Evolutionary conservation across 2,113 vertebrate genomes (phyloP).

Genomic region (Syngnathoides biaculeatus): DNA sequence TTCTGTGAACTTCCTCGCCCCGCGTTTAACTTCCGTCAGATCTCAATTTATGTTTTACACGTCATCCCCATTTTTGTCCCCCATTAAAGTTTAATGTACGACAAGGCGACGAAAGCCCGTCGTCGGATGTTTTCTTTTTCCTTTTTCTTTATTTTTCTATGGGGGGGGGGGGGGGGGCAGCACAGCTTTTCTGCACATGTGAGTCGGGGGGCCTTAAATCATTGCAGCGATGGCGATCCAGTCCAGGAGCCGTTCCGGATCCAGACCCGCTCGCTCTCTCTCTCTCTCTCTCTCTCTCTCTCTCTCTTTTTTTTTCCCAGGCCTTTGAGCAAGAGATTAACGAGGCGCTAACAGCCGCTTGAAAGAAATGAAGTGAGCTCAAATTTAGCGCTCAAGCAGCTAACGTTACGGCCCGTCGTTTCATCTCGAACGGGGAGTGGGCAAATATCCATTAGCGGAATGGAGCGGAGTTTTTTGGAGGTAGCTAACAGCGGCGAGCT

Average conservation of each 20-base stretch:
- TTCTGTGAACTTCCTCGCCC: neutral
- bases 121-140: slow-evolving; percentile 4
- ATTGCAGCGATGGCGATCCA: neutral
- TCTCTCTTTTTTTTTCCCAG: neutral
- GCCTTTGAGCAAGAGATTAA: slow-evolving; percentile 79
- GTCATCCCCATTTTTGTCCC: neutral
- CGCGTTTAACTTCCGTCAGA: neutral
- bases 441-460: slow-evolving; percentile 99
- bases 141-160: no score
- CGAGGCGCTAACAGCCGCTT: slow-evolving; percentile 91
- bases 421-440: slow-evolving; percentile 98
- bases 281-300: neutral
- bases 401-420: slow-evolving; percentile 99
- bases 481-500: slow-evolving; percentile 99
- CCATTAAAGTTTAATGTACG: neutral
- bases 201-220: neutral
- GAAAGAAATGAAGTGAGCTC: slow-evolving; percentile 98
- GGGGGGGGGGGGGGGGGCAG: no score
- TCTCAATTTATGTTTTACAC: neutral
- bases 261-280: neutral
- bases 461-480: slow-evolving; percentile 97
- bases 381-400: slow-evolving; percentile 97
- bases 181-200: neutral
- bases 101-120: neutral
- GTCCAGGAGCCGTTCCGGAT: neutral